phyloP scores from a whole-genome alignment of 1,140 invertebrate genomes.

The Lordiphosa mommai region DNA sequence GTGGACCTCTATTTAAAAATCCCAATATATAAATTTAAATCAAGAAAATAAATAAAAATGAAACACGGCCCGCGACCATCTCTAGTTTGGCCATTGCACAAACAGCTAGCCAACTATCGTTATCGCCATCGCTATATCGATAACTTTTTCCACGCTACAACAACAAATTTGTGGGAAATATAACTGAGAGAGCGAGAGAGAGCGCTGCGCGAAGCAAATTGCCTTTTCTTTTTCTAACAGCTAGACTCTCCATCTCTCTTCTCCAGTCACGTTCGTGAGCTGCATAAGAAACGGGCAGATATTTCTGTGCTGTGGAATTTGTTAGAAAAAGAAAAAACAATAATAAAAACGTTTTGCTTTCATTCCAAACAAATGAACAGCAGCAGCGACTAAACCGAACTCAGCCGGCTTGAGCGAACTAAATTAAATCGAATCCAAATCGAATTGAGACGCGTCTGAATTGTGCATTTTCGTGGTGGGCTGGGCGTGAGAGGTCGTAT shows the following conservation, averaged over 20 bases:
- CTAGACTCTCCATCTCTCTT: conserved; percentile 49
- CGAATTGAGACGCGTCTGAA: conserved; percentile 1
- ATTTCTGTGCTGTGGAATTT: conserved; percentile 67
- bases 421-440: not conserved
- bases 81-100: too few species aligned
- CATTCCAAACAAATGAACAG: conserved; percentile 62
- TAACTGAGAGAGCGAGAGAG: too few species aligned
- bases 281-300: conserved; percentile 44
- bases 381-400: conserved; percentile 17
- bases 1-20: too few species aligned
- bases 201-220: too few species aligned
- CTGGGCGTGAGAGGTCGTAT: conserved; percentile 47
- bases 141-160: too few species aligned
- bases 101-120: too few species aligned
- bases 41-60: too few species aligned
- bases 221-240: conserved; percentile 16
- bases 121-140: too few species aligned
- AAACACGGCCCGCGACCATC: too few species aligned
- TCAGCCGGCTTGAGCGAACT: not conserved
- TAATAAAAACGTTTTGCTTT: conserved; percentile 62
- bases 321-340: conserved; percentile 78
- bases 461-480: not conserved
- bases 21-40: too few species aligned
- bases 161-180: too few species aligned
- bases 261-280: conserved; percentile 32